Base-by-base conservation (phyloP, 2,888 invertebrate genomes). In the Hoplodrina ambigua region DNA sequence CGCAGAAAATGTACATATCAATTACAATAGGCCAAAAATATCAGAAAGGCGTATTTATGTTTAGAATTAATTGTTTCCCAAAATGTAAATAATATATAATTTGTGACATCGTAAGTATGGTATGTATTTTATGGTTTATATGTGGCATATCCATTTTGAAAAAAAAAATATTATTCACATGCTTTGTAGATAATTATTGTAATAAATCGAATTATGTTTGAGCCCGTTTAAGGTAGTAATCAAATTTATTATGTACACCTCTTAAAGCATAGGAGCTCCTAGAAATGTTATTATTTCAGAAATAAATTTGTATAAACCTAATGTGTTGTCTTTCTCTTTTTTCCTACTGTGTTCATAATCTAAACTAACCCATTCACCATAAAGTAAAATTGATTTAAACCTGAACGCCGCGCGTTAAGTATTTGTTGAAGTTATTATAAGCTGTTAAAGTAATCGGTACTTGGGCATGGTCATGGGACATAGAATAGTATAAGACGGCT, bases 241-340 rank as follows among this genome's bases (percentile, higher is more conserved):
- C 63, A 80, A 81, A 83, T 85, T 83, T 72, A 85, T 84, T 82
- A 82, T 87, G 69, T 89, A 86, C 78, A 86, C 89, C 88, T 89
- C 90, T 81, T 78, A 85, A 78, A 85, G 80, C 85, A 85, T 88
- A 87, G 83, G 88, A 91, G 90, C 90, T 89, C 83, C 85, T 90
- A 90, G 89, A 87, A 89, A 91, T 90, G 91, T 92, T 92, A 90
- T 88, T 88, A 90, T 88, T 89, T 86, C 87, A 87, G 85, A 86
- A 88, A 91, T 92, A 92, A 93, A 93, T 92, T 90, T 92, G 82
- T 87, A 90, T 85, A 84, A 86, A 88, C 67, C 52, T 58, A 69
- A 57, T 30, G 7, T 60, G 49, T 57, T 44, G 19, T 46, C 4
- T 70, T 61, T 56, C 11, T 25, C 11, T 70, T 54, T 20, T 70